These are phyloP conservation scores for Cremastinae sp. DNA, from an alignment of 2,888 invertebrate species.

Conservation along the genomic window DNA sequence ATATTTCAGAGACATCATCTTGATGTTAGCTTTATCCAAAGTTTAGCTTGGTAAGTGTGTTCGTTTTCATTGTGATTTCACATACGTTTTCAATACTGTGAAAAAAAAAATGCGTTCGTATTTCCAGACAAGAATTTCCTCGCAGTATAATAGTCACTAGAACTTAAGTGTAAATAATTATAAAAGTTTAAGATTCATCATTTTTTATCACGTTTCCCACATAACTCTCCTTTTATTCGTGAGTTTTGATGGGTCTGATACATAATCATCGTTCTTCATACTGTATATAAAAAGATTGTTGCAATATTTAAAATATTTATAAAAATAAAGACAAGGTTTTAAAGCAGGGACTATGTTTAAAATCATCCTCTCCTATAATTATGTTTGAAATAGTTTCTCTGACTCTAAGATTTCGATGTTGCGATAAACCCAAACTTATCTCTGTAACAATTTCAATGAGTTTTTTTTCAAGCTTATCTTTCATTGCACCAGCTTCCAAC, in stretches of 20 bases:
- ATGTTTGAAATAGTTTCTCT: background rate
- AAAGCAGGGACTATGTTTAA: too few relatives aligned
- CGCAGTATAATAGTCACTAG: conserved; percentile 54
- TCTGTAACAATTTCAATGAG: background rate
- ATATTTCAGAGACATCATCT: too few relatives aligned
- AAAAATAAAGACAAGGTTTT: conserved; percentile 55
- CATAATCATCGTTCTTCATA: conserved; percentile 49
- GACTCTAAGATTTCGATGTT: background rate
- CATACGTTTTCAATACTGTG: background rate
- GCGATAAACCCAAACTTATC: too few relatives aligned
- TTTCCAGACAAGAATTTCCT: background rate
- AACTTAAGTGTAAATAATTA: conserved; percentile 59
- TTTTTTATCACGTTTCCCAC: conserved; percentile 8
- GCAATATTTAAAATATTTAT: conserved; percentile 72
- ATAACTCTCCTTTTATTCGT: conserved; percentile 19
- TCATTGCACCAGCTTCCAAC: too few relatives aligned
- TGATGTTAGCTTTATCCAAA: conserved; percentile 64
- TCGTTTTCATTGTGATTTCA: conserved; percentile 27
- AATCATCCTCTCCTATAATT: conserved; percentile 18
- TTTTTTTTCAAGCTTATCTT: background rate
- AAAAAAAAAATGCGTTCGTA: background rate
- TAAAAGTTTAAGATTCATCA: conserved; percentile 36
- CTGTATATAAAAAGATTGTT: conserved; percentile 67
- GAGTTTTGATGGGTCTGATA: conserved; percentile 14
- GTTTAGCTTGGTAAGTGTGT: conserved; percentile 46